Base-by-base conservation (phyloP, 2,888 invertebrate genomes). In the Panorpa germanica region DNA sequence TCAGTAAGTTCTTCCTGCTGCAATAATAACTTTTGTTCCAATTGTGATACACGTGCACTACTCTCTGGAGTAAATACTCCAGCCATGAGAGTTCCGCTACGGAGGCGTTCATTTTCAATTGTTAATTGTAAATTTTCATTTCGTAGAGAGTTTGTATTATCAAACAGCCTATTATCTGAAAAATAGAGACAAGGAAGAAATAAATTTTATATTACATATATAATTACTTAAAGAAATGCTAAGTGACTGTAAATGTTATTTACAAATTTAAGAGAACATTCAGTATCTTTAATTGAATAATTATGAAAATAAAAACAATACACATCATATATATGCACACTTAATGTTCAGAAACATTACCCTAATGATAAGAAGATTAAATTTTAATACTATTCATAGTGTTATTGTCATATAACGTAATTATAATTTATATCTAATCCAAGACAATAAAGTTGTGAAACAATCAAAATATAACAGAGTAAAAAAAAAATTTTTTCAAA, bases 1-100 rank as follows among this genome's bases (percentile, higher is more conserved):
- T 82, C 85, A 1, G 91, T 88, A 19, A 95, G 57, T 50, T 95
- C 93, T 55, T 93, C 93, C 48, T 93, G 90, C 46, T 90, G 77
- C 9, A 65, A 61, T 36, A 83, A 59, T 28, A 91, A 58, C 53
- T 86, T 86, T 44, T 88, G 83, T 53, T 91, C 90, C 32, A 90
- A 55, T 7, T 67, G 65, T 37, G 77, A 70, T 39, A 80, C 67
- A 38, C 57, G 66, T 41, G 70, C 70, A 40, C 63, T 61, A 5
- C 41, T 42, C 39, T 25, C 48, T 42, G 53, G 50, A 52, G 17
- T 61, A 59, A 27, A 54, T 45, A 32, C 33, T 22, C 49, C 46
- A 28, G 50, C 48, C 28, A 59, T 59, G 14, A 50, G 41, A 27
- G 63, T 62, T 17, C 72, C 70, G 37, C 59, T 60, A 39, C 72